Conservation (phyloP, 2,888 invertebrate genomes). For the Monoplex corrugatus region DNA sequence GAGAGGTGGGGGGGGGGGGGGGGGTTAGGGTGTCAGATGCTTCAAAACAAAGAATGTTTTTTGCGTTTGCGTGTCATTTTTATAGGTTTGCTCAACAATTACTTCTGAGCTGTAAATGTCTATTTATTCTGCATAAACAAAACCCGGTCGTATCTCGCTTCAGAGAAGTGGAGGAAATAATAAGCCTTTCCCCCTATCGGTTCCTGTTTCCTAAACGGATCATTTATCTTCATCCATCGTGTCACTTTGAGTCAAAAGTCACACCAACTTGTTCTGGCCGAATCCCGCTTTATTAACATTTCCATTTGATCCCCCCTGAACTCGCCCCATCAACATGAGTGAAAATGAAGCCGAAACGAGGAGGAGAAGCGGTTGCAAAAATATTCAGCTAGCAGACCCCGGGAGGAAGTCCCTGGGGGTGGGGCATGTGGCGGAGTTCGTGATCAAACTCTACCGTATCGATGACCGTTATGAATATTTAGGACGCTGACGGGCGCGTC, state of each 20-base stretch:
- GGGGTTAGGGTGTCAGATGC: too few species aligned
- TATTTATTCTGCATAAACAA: conserved; percentile 32
- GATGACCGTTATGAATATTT: conserved; percentile 52
- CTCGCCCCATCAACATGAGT: conserved; percentile 28
- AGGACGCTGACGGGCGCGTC: conserved; percentile 10
- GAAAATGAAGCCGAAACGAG: conserved; percentile 28
- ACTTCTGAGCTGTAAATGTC: not conserved
- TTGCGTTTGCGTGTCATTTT: not conserved
- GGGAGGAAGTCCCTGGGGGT: not conserved
- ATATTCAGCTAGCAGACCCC: conserved; percentile 1
- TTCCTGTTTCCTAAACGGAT: not conserved
- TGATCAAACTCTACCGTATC: conserved; percentile 45
- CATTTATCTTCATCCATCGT: conserved; percentile 35
- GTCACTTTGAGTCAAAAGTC: conserved; percentile 40
- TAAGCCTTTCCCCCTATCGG: not conserved
- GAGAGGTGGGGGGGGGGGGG: too few species aligned
- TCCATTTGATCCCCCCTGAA: conserved; percentile 3
- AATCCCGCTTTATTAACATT: conserved; percentile 33
- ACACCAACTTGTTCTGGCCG: not conserved
- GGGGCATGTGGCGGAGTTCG: conserved; percentile 3
- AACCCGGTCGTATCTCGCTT: not conserved
- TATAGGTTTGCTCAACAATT: not conserved
- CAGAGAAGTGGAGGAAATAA: not conserved
- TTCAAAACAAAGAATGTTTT: too few species aligned
- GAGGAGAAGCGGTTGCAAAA: conserved; percentile 39